A percentile compares a stretch with the other conserved stretches of the same genome.
These are phyloP conservation scores for Cantharis flavilabris DNA, from an alignment of 2,888 invertebrate genomes.

Conservation along the genomic window DNA sequence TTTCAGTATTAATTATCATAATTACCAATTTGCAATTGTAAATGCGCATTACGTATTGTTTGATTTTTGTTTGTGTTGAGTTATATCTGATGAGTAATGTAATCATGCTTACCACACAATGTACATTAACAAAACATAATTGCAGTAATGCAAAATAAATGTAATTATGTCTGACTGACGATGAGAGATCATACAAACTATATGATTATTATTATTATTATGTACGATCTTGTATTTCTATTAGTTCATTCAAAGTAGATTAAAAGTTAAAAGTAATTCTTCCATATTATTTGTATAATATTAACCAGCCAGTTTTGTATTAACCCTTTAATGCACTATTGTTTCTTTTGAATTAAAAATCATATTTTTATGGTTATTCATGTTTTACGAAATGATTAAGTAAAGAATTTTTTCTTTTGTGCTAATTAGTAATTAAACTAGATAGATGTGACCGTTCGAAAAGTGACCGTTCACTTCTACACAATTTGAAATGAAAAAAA, in stretches of 20 bases:
- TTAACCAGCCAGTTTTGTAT: too few species aligned
- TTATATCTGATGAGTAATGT: background rate
- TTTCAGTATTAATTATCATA: background rate
- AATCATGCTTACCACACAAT: background rate
- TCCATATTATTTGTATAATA: background rate
- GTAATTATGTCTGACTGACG: background rate
- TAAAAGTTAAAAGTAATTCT: background rate
- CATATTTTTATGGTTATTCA: too few species aligned
- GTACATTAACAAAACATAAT: background rate
- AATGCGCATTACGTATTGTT: background rate
- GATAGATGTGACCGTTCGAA: too few species aligned
- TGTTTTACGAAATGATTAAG: too few species aligned
- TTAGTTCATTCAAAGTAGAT: background rate
- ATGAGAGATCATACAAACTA: background rate
- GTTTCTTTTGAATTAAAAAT: too few species aligned
- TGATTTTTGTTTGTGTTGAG: background rate
- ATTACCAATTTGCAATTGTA: background rate
- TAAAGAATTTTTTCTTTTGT: too few species aligned
- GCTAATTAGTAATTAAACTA: too few species aligned
- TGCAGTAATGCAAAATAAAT: background rate
- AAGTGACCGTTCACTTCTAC: too few species aligned
- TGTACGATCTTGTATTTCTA: background rate
- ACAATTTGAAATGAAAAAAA: too few species aligned
- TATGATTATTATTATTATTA: background rate
- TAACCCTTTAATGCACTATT: too few species aligned